phyloP scores from a whole-genome alignment of 2,113 vertebrate species.

The Tympanuchus pallidicinctus region DNA sequence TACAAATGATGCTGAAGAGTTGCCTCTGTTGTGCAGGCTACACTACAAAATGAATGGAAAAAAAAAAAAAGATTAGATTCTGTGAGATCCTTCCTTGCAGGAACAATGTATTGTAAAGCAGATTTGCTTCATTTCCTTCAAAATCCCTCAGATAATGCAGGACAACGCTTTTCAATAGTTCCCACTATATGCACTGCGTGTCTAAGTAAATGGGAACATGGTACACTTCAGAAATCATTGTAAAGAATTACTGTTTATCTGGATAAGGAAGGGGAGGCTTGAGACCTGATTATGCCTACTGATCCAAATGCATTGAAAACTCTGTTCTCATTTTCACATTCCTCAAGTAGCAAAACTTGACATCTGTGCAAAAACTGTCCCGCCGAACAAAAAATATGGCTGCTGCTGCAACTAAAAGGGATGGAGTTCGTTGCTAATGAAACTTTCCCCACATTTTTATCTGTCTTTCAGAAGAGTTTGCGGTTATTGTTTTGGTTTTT shows the following conservation, averaged over 20 bases:
- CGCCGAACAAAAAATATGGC: slow-evolving; percentile 60
- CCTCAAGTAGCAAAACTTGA: slow-evolving; percentile 65
- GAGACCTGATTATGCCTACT: slow-evolving; percentile 56
- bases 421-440: slow-evolving; percentile 25
- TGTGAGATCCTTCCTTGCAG: slow-evolving; percentile 59
- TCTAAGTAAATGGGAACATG: slow-evolving; percentile 66
- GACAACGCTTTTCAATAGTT: slow-evolving; percentile 32
- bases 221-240: slow-evolving; percentile 69
- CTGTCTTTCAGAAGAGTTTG: slow-evolving; percentile 50
- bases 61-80: slow-evolving; percentile 56
- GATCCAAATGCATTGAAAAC: slow-evolving; percentile 44
- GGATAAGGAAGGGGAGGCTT: slow-evolving; percentile 57
- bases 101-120: slow-evolving; percentile 64
- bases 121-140: slow-evolving; percentile 71
- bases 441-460: slow-evolving; percentile 57
- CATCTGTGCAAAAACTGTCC: slow-evolving; percentile 63
- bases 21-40: slow-evolving; percentile 45
- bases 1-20: slow-evolving; percentile 60
- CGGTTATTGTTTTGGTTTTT: slow-evolving; percentile 17
- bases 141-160: slow-evolving; percentile 63
- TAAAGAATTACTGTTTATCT: slow-evolving; percentile 70
- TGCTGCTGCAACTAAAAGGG: slow-evolving; percentile 4
- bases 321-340: slow-evolving; percentile 56
- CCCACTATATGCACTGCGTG: slow-evolving; percentile 38
- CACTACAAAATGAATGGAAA: slow-evolving; percentile 66